phyloP scores from a whole-genome alignment of 2,888 invertebrate genomes.

The Hipparchia sbordonii region DNA sequence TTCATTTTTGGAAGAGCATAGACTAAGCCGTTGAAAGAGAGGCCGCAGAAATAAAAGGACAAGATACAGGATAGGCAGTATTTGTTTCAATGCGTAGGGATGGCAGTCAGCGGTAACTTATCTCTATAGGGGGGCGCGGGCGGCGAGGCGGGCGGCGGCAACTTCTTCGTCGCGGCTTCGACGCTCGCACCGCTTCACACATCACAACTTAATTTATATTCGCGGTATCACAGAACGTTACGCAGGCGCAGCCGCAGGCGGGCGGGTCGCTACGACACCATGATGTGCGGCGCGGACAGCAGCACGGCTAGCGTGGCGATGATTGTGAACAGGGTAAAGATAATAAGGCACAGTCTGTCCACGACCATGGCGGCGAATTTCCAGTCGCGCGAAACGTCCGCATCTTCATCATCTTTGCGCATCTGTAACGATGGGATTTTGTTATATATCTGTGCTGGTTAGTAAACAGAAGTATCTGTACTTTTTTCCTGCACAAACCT shows the following conservation, averaged over 20 bases:
- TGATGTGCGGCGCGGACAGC: slow-evolving; percentile 97
- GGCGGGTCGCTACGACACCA: slow-evolving; percentile 91
- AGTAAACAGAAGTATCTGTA: neutral
- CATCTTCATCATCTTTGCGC: slow-evolving; percentile 96
- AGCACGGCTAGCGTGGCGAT: slow-evolving; percentile 98
- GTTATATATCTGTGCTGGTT: neutral
- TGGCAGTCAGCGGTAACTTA: slow-evolving; percentile 79
- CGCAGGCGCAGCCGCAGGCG: slow-evolving; percentile 78
- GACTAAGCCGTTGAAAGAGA: slow-evolving; percentile 56
- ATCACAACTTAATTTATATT: slow-evolving; percentile 87
- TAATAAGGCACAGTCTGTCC: slow-evolving; percentile 99
- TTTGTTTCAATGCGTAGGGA: slow-evolving; percentile 68
- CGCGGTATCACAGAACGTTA: slow-evolving; percentile 87
- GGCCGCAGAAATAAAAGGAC: slow-evolving; percentile 57
- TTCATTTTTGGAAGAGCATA: slow-evolving; percentile 52
- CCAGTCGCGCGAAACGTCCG: slow-evolving; percentile 98
- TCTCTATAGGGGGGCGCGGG: slow-evolving; percentile 76
- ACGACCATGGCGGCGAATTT: slow-evolving; percentile 99
- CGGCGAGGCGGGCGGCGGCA: slow-evolving; percentile 74
- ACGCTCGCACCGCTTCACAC: slow-evolving; percentile 75
- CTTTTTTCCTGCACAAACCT: slow-evolving; percentile 72
- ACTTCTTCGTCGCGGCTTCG: slow-evolving; percentile 72
- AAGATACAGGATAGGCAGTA: slow-evolving; percentile 69
- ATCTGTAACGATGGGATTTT: slow-evolving; percentile 82
- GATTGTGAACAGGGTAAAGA: slow-evolving; percentile 99